Evolutionary conservation across 2,888 invertebrate genomes (phyloP).

Genomic region (Drosophila barbarae): DNA sequence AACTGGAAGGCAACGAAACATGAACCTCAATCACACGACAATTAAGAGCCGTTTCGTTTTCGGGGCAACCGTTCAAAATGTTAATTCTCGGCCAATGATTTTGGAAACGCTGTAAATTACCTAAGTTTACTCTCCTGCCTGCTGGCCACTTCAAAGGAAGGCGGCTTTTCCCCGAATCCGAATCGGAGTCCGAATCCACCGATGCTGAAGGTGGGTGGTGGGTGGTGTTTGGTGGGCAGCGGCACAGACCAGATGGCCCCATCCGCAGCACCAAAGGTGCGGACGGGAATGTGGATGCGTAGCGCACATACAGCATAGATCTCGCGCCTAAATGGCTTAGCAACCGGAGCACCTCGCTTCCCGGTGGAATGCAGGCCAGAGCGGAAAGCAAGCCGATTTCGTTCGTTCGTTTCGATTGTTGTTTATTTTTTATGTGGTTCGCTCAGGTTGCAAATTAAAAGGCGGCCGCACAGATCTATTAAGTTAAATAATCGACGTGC

Average conservation of each 20-base stretch:
- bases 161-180: conserved; percentile 35
- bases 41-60: conserved; percentile 33
- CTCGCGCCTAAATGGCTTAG: conserved; percentile 22
- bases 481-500: conserved; percentile 46
- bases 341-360: conserved; percentile 19
- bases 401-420: conserved; percentile 31
- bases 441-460: conserved; percentile 66
- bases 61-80: conserved; percentile 34
- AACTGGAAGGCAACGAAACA: conserved; percentile 7
- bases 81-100: conserved; percentile 25
- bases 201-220: conserved; percentile 11
- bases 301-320: conserved; percentile 12
- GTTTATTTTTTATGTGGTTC: conserved; percentile 63
- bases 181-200: conserved; percentile 9
- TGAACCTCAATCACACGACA: conserved; percentile 32
- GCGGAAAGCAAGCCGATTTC: conserved; percentile 33
- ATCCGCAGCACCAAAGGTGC: conserved; percentile 21
- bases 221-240: conserved; percentile 35
- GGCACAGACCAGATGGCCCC: conserved; percentile 61
- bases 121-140: conserved; percentile 28
- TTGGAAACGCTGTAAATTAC: conserved; percentile 41
- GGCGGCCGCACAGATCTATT: conserved; percentile 30
- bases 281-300: conserved; percentile 18
- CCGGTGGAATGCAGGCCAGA: conserved; percentile 23
- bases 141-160: conserved; percentile 44